Evolutionary conservation across 2,888 invertebrate genomes (phyloP).

Genomic region (Lepas anatifera): DNA sequence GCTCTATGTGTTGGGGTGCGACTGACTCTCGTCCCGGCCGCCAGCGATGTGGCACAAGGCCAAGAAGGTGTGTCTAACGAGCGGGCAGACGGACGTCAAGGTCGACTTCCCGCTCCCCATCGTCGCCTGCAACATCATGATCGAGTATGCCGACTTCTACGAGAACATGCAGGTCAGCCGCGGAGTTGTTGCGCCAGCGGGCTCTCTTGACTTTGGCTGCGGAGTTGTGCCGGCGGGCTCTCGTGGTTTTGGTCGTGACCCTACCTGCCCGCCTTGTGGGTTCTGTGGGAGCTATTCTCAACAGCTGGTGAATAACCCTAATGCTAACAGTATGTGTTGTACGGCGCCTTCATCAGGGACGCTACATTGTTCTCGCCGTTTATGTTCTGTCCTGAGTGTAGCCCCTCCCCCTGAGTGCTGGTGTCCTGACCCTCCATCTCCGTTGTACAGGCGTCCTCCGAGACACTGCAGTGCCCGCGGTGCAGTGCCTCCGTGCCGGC

Average conservation of each 20-base stretch:
- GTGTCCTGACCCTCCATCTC: background rate
- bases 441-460: conserved; percentile 56
- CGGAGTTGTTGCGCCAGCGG: too few relatives aligned
- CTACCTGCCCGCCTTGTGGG: too few relatives aligned
- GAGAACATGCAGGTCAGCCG: conserved; percentile 67
- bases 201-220: too few relatives aligned
- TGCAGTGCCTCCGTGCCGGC: conserved; percentile 95
- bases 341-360: too few relatives aligned
- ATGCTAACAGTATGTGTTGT: too few relatives aligned
- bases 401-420: background rate
- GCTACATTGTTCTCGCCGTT: too few relatives aligned
- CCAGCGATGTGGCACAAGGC: conserved; percentile 90
- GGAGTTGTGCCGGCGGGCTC: too few relatives aligned
- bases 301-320: too few relatives aligned
- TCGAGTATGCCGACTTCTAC: conserved; percentile 95
- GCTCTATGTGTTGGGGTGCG: too few relatives aligned
- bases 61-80: conserved; percentile 74
- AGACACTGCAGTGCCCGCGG: conserved; percentile 87
- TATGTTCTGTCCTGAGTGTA: background rate
- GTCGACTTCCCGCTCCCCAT: conserved; percentile 95
- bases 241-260: too few relatives aligned
- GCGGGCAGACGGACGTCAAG: conserved; percentile 89
- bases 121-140: conserved; percentile 94
- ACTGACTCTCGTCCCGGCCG: too few relatives aligned
- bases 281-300: too few relatives aligned